Conservation (phyloP, 2,113 vertebrate species). For the Tapirus terrestris region DNA sequence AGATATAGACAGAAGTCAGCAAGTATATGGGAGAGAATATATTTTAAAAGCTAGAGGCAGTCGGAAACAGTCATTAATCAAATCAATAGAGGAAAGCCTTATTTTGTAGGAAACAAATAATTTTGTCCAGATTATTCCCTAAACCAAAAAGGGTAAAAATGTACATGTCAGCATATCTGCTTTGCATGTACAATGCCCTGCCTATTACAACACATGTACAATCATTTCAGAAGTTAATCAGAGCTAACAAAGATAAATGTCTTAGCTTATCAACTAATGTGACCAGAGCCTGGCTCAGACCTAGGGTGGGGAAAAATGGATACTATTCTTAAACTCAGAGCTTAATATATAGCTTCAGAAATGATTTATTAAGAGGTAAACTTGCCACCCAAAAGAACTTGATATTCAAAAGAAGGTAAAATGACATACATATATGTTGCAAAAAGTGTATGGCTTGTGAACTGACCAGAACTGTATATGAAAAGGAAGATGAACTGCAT, state of each 20-base stretch:
- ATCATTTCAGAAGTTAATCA: neutral
- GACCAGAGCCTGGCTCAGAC: neutral
- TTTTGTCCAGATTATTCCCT: neutral
- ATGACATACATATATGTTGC: neutral
- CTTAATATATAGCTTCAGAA: neutral
- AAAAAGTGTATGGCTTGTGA: neutral
- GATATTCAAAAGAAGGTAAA: neutral
- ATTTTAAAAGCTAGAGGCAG: neutral
- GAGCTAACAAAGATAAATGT: neutral
- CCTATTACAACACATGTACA: neutral
- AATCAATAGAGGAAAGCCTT: neutral
- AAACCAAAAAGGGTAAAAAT: neutral
- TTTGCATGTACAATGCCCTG: neutral
- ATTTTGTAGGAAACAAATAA: slow-evolving; percentile 21
- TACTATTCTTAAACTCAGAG: neutral
- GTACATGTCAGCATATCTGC: neutral
- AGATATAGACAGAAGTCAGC: neutral
- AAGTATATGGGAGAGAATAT: neutral
- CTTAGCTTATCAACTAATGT: neutral
- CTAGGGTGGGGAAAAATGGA: neutral
- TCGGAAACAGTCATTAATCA: neutral
- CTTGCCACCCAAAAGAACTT: neutral
- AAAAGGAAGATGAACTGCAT: neutral
- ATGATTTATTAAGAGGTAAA: neutral
- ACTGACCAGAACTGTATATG: neutral